Percentiles rank a stretch among this genome's conserved stretches.
These are phyloP conservation scores for Sorex maritimensis DNA, from an alignment of 2,797 vertebrate species.

Conservation along the genomic window DNA sequence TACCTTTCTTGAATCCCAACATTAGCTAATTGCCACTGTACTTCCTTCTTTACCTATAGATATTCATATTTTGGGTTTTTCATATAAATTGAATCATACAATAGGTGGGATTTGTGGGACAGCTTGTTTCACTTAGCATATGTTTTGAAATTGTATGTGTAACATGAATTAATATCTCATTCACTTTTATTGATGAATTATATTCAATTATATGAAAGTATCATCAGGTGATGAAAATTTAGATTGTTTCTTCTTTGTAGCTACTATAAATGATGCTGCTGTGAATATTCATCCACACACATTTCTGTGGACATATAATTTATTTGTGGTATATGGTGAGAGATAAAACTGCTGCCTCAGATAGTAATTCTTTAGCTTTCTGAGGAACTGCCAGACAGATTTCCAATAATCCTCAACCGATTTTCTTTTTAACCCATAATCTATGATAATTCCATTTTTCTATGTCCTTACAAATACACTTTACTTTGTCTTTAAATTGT, in stretches of 20 bases:
- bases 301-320: slow-evolving; percentile 62
- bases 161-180: neutral
- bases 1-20: neutral
- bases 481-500: neutral
- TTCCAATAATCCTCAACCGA: neutral
- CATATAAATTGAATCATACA: neutral
- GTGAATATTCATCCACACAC: slow-evolving; percentile 46
- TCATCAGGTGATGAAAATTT: slow-evolving; percentile 16
- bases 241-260: slow-evolving; percentile 45
- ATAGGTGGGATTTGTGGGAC: neutral
- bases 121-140: neutral
- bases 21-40: neutral
- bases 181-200: slow-evolving; percentile 48
- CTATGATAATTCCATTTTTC: neutral
- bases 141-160: neutral
- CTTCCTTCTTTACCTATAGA: neutral
- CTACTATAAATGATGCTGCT: slow-evolving; percentile 25
- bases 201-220: slow-evolving; percentile 34
- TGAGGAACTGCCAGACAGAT: slow-evolving; percentile 11
- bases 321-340: neutral
- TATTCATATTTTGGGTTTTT: neutral
- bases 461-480: neutral
- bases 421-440: neutral
- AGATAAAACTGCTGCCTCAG: neutral
- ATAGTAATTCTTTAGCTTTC: slow-evolving; percentile 38